These are phyloP conservation scores for Drosophila infuscata DNA, from an alignment of 2,888 invertebrate species.

Conservation along the genomic window DNA sequence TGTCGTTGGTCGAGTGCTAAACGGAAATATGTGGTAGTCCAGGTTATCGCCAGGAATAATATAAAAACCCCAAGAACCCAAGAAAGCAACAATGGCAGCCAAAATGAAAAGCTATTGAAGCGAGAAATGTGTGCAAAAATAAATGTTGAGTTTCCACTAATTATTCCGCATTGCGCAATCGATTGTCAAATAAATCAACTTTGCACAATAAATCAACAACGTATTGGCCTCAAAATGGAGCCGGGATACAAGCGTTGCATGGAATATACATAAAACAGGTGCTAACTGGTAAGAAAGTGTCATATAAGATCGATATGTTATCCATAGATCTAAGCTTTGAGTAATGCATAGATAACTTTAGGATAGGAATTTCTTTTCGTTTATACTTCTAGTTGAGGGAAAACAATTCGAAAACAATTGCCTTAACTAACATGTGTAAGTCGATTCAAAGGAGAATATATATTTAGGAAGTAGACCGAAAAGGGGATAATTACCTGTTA, in stretches of 20 bases:
- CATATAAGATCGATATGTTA: no score
- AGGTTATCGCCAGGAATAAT: constrained; percentile 58
- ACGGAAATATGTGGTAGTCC: constrained; percentile 78
- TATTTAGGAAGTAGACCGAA: not conserved
- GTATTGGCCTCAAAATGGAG: constrained; percentile 42
- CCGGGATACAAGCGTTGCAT: constrained; percentile 18
- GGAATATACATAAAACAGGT: constrained; percentile 48
- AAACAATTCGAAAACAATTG: not conserved
- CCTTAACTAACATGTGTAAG: not conserved
- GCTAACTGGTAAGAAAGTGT: constrained; percentile 38
- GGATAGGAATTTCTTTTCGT: not conserved
- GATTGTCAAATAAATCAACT: constrained; percentile 59
- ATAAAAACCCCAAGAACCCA: constrained; percentile 19
- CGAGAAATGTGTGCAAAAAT: constrained; percentile 58
- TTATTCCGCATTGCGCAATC: constrained; percentile 78
- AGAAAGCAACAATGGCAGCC: constrained; percentile 50
- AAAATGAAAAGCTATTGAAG: constrained; percentile 54
- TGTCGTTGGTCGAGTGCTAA: constrained; percentile 63
- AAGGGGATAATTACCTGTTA: not conserved
- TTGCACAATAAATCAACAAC: constrained; percentile 31
- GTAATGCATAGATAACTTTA: not conserved
- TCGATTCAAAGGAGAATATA: not conserved
- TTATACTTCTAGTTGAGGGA: not conserved
- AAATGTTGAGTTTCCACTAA: constrained; percentile 60
- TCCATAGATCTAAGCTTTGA: not conserved